A percentile compares a stretch with the other conserved stretches of the same genome.
Evolutionary conservation across 2,113 vertebrate genomes (phyloP).

Genomic region (Axis porcinus): DNA sequence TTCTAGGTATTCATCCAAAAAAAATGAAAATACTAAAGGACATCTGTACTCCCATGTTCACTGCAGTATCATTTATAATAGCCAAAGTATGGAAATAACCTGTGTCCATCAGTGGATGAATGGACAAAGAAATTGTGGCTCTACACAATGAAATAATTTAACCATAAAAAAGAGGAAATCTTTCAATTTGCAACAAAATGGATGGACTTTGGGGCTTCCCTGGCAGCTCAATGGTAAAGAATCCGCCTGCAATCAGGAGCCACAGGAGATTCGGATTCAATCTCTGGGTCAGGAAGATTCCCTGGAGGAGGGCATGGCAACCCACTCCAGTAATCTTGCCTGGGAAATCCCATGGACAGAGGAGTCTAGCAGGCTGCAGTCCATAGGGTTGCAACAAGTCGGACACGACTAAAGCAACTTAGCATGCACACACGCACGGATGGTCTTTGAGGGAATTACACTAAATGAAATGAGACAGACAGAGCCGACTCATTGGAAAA

Average conservation of each 20-base stretch:
- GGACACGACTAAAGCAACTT: background rate
- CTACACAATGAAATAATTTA: background rate
- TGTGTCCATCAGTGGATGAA: background rate
- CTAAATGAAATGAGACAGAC: background rate
- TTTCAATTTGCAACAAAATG: background rate
- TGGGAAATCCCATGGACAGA: background rate
- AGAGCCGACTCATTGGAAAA: background rate
- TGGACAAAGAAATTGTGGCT: background rate
- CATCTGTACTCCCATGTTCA: background rate
- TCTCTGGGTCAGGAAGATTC: background rate
- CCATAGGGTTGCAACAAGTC: background rate
- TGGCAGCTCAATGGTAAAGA: background rate
- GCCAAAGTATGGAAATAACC: background rate
- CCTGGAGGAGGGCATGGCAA: background rate
- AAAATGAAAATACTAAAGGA: background rate
- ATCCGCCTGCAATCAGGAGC: background rate
- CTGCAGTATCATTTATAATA: background rate
- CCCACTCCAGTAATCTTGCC: background rate
- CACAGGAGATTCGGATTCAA: background rate
- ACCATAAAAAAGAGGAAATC: background rate
- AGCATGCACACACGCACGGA: background rate
- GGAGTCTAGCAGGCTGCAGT: rapidly evolving
- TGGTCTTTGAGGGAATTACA: background rate
- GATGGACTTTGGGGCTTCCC: background rate
- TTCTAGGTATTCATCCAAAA: background rate